Evolutionary conservation across 2,797 vertebrate species (phyloP), one percentile per base, ranked within the genome.

Genomic region (Hydrophis major): DNA sequence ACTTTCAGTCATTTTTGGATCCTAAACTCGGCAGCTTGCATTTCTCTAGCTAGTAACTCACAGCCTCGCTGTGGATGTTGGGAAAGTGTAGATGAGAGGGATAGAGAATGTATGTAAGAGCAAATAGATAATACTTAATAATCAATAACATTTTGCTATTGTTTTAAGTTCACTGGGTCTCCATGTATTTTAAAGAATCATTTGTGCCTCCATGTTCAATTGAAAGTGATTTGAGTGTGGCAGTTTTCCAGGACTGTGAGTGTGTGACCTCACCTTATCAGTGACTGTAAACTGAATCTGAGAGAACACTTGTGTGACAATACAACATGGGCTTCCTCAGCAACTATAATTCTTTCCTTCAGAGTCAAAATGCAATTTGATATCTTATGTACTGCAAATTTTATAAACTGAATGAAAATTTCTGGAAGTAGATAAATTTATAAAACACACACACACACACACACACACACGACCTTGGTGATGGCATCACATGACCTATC

Each of bases 341-440:
- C 42, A 25, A 83, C 37, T 47, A 83, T 25, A 47, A 47, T 83
- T 83, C 20, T 25, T 11, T 25, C 37, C 10, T 47, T 83, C 37
- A 47, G 10, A 42, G 74, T 47, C 37, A 83, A 47, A 47, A 83
- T 47, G 20, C 8, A 22, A 47, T 83, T 25, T 47, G 42, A 83
- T 1, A 4, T 47, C 22, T 25, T 42, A 22, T 78, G 6, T 4
- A 25, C 20, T 8, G 4, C 20, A 47, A 25, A 47, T 47, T 83
- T 83, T 25, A 11, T 83, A 47, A 83, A 83, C 74, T 25, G 95
- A 69, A 32, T 14, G 57, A 92, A 93, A 96, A 94, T 63, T 57
- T 94, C 78, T 89, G 20, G 22, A 93, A 53, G 74, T 42, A 91
- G 32, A 32, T 90, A 92, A 96, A 94, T n/a, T 28, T 92, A 74